Evolutionary conservation across 2,888 invertebrate species (phyloP).

Genomic region (Epirrita christyi): DNA sequence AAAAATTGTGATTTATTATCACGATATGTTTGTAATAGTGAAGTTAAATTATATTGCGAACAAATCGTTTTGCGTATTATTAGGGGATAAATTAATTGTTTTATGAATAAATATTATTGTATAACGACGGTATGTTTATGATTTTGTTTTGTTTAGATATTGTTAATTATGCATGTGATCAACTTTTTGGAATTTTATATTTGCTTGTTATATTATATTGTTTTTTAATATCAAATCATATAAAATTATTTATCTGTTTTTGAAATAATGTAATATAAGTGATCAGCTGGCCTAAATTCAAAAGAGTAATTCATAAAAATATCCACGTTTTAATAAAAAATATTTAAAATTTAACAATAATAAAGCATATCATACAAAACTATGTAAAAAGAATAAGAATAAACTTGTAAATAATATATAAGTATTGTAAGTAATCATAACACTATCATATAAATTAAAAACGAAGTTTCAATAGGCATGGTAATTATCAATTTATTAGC

Average conservation of each 20-base stretch:
- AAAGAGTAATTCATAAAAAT: conserved; percentile 4
- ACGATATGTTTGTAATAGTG: too few species aligned
- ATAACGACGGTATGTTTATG: too few species aligned
- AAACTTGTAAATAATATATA: conserved; percentile 37
- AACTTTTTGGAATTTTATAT: too few species aligned
- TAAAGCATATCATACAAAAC: conserved; percentile 70
- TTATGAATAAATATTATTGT: too few species aligned
- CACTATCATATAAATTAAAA: conserved; percentile 3
- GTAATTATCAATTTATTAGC: background rate
- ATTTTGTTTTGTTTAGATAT: background rate
- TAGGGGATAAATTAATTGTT: too few species aligned
- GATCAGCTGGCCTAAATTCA: conserved; percentile 8
- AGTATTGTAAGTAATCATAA: conserved; percentile 17
- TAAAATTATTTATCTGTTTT: too few species aligned
- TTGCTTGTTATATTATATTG: too few species aligned
- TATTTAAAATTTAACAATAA: conserved; percentile 53
- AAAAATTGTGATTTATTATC: background rate
- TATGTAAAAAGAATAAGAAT: conserved; percentile 46
- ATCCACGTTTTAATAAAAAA: conserved; percentile 21
- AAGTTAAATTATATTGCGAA: too few species aligned
- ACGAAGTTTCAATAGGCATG: conserved; percentile 10
- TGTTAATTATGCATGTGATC: background rate
- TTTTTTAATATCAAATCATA: too few species aligned
- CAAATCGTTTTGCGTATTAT: too few species aligned
- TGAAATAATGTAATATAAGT: background rate